Evolutionary conservation across 2,888 invertebrate species (phyloP), one percentile per base, ranked within the genome.

Genomic region (Alloscopus bannaensis): DNA sequence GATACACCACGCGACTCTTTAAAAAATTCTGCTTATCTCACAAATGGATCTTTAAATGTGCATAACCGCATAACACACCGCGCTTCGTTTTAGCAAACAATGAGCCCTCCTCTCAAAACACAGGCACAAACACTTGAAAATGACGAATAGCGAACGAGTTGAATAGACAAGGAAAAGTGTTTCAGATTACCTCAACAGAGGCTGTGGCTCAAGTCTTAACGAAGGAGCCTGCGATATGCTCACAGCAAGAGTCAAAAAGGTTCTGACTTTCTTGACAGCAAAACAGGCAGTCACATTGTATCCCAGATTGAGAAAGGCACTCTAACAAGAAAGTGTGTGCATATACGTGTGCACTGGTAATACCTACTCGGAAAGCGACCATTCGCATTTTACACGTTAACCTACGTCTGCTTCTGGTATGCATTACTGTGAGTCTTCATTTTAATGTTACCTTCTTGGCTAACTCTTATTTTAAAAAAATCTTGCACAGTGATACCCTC

Each of bases 181-280:
- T n/a, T n/a, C n/a, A n/a, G n/a, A n/a, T n/a, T n/a, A n/a, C n/a
- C n/a, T n/a, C n/a, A n/a, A n/a, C n/a, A n/a, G n/a, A n/a, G n/a
- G n/a, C n/a, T n/a, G n/a, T n/a, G n/a, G n/a, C n/a, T n/a, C n/a
- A n/a, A n/a, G n/a, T n/a, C n/a, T n/a, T n/a, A n/a, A n/a, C n/a
- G n/a, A n/a, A n/a, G n/a, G n/a, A n/a, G n/a, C n/a, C n/a, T n/a
- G n/a, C 66, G 36, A 50, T 77, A 64, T 57, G 40, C 65, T 47
- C 70, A 64, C 77, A 42, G n/a, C 77, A 64, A 70, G 62, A 64
- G 77, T 55, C 70, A 65, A 64, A 78, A 70, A 57, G 55, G 70
- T 70, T 78, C 76, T 36, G 76, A 47, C 59, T 60, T 65, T 76
- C 22, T 60, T 78, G 65, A 78, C 65, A 70, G 36, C 55, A 42